A percentile compares a stretch with the other conserved stretches of the same genome.
These are phyloP conservation scores for Xiphophorus maculatus DNA, from an alignment of 2,113 vertebrate species.

Conservation along the genomic window DNA sequence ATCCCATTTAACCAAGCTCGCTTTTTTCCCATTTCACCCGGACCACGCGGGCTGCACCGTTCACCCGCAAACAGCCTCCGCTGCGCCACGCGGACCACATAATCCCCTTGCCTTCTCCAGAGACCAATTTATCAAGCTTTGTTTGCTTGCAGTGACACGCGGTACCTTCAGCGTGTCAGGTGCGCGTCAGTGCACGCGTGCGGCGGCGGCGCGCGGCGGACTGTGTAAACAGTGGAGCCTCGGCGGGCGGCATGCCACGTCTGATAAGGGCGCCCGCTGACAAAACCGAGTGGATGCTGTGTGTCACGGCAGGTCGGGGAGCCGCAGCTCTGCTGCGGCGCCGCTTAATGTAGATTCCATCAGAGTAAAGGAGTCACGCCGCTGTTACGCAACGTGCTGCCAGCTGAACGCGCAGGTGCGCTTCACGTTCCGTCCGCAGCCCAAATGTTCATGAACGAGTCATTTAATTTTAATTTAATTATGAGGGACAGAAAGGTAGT, in stretches of 20 bases:
- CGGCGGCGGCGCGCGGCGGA: conserved; percentile 21
- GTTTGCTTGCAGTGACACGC: conserved; percentile 41
- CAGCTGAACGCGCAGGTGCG: conserved; percentile 64
- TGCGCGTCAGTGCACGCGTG: conserved; percentile 32
- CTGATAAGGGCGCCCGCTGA: conserved; percentile 53
- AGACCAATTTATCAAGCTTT: conserved; percentile 42
- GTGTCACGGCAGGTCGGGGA: conserved; percentile 18
- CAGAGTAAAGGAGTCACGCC: conserved; percentile 30
- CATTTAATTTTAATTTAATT: conserved; percentile 62
- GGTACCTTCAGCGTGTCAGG: conserved; percentile 34
- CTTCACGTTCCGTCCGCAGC: conserved; percentile 58
- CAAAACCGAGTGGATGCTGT: conserved; percentile 27
- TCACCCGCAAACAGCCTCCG: conserved; percentile 5
- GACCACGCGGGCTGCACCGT: neutral
- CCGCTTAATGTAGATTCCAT: conserved; percentile 45
- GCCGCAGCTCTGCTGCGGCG: conserved; percentile 20
- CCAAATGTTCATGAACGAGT: conserved; percentile 68
- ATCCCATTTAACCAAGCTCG: neutral
- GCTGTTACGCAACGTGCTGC: conserved; percentile 44
- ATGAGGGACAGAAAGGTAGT: conserved; percentile 22
- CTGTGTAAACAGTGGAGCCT: conserved; percentile 43
- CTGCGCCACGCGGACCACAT: conserved; percentile 8
- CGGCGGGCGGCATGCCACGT: conserved; percentile 53
- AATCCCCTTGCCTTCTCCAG: conserved; percentile 19
- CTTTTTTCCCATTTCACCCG: neutral